Percentiles rank a stretch among this genome's conserved stretches.
phyloP scores from a whole-genome alignment of 2,113 vertebrate species.

The Dermatemys mawii region DNA sequence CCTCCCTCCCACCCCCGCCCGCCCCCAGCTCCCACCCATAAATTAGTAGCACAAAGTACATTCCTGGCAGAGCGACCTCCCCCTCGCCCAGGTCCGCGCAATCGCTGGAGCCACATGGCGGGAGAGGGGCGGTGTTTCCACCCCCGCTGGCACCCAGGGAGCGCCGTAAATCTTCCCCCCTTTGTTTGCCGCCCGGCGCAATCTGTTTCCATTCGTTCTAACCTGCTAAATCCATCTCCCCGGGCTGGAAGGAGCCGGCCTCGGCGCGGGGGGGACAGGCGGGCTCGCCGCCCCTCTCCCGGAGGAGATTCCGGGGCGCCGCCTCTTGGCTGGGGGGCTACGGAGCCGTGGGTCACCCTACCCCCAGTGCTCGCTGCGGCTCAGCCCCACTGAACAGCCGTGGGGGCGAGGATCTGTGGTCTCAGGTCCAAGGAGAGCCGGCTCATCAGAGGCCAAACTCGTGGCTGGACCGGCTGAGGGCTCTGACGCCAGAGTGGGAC shows the following conservation, averaged over 20 bases:
- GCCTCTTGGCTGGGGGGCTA: not conserved
- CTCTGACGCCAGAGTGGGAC: not conserved
- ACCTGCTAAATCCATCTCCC: constrained; percentile 22
- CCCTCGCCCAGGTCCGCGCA: not conserved
- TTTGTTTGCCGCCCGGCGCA: not conserved
- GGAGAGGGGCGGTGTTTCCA: not conserved
- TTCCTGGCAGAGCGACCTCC: not conserved
- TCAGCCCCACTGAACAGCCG: not conserved
- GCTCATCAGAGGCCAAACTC: not conserved
- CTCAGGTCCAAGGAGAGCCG: not conserved
- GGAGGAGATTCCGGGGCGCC: too few relatives aligned
- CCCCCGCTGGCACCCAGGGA: constrained; percentile 3
- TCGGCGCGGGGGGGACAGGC: too few relatives aligned
- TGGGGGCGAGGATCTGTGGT: not conserved
- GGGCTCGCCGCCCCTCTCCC: too few relatives aligned
- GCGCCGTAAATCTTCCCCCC: not conserved
- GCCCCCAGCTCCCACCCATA: not conserved
- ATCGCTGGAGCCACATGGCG: not conserved
- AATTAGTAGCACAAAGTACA: constrained; percentile 12
- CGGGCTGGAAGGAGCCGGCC: not conserved
- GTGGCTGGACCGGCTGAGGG: too few relatives aligned
- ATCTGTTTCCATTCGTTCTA: constrained; percentile 18
- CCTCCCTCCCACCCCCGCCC: not conserved
- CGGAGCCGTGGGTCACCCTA: not conserved
- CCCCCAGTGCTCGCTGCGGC: not conserved